These are phyloP conservation scores for Notothenia coriiceps DNA, from an alignment of 2,113 vertebrate genomes.

Conservation along the genomic window DNA sequence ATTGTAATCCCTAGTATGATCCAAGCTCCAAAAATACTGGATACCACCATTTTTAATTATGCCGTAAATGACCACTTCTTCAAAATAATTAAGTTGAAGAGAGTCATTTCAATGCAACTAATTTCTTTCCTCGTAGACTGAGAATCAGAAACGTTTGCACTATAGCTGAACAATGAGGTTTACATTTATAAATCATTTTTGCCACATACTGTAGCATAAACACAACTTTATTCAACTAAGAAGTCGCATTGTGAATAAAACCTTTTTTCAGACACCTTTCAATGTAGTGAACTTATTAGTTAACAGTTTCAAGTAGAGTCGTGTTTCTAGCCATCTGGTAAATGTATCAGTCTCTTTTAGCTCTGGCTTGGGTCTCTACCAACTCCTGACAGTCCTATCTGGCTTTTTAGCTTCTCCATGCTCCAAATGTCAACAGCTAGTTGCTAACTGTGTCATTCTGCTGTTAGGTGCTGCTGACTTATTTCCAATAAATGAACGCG, in stretches of 20 bases:
- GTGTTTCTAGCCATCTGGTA: not conserved
- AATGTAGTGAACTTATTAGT: not conserved
- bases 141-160: not conserved
- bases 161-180: not conserved
- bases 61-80: not conserved
- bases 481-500: no score
- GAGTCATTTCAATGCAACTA: not conserved
- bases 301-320: not conserved
- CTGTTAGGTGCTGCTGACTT: not conserved
- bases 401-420: not conserved
- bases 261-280: not conserved
- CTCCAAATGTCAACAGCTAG: not conserved
- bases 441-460: not conserved
- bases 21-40: not conserved
- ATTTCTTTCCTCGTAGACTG: not conserved
- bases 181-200: not conserved
- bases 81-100: not conserved
- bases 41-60: not conserved
- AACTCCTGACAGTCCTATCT: not conserved
- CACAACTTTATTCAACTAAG: no score
- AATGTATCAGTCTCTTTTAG: not conserved
- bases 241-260: no score
- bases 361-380: not conserved
- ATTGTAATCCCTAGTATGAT: not conserved
- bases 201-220: not conserved